Conservation (phyloP, 2,113 vertebrate species). For the Oryzias woworae region DNA sequence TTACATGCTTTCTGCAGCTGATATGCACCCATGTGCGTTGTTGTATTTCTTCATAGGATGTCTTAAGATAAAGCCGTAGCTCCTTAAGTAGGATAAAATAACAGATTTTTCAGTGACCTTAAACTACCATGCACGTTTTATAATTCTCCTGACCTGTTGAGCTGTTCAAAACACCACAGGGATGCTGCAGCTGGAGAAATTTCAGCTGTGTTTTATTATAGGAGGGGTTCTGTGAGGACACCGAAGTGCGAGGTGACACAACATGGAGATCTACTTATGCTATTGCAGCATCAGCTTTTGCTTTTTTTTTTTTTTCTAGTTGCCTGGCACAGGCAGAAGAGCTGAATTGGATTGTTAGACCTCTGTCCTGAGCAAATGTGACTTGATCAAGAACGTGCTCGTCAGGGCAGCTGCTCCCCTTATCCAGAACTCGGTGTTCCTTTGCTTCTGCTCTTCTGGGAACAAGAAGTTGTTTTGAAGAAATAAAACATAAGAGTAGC, state of each 20-base stretch:
- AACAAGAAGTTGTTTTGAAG: slow-evolving; percentile 36
- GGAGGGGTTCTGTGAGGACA: slow-evolving; percentile 20
- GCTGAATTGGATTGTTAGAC: slow-evolving; percentile 25
- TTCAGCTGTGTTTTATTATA: slow-evolving; percentile 55
- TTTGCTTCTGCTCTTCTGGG: slow-evolving; percentile 39
- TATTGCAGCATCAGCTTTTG: slow-evolving; percentile 25
- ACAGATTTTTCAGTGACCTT: slow-evolving; percentile 45
- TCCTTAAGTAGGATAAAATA: slow-evolving; percentile 67
- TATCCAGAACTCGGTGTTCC: slow-evolving; percentile 50
- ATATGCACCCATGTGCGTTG: slow-evolving; percentile 18
- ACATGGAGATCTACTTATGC: slow-evolving; percentile 31
- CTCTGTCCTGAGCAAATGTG: slow-evolving; percentile 41
- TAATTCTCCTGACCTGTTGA: slow-evolving; percentile 71
- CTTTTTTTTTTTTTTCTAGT: slow-evolving; percentile 38
- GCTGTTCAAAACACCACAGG: slow-evolving; percentile 58
- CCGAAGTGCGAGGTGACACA: slow-evolving; percentile 42
- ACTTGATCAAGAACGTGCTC: slow-evolving; percentile 41
- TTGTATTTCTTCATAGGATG: no score
- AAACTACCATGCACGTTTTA: slow-evolving; percentile 25
- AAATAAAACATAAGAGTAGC: slow-evolving; percentile 47
- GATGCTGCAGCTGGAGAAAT: slow-evolving; percentile 62
- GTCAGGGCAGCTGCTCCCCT: slow-evolving; percentile 36
- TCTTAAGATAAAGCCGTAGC: slow-evolving; percentile 63
- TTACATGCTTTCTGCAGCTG: slow-evolving; percentile 48
- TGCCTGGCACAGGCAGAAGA: background rate